A percentile compares a stretch with the other conserved stretches of the same genome.
Evolutionary conservation across 2,113 vertebrate genomes (phyloP).

Genomic region (Nettapus auritus): DNA sequence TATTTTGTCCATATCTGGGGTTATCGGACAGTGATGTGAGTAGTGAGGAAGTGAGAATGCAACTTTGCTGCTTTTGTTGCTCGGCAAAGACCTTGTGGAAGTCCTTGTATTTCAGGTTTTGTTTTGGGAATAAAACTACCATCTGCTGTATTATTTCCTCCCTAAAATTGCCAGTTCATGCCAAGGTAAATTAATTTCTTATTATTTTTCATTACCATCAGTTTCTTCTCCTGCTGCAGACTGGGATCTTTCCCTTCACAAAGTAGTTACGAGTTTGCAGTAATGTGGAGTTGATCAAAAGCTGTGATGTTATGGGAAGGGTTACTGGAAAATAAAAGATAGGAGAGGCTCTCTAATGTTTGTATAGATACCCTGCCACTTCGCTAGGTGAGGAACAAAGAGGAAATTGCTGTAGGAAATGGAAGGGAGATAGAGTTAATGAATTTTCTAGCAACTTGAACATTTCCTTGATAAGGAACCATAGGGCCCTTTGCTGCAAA

Average conservation of each 20-base stretch:
- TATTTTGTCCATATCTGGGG: background rate
- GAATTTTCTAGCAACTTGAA: background rate
- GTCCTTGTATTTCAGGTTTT: background rate
- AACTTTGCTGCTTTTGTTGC: background rate
- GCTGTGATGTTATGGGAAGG: background rate
- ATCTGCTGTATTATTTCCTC: background rate
- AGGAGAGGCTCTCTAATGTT: background rate
- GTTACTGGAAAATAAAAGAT: background rate
- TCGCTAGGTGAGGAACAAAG: background rate
- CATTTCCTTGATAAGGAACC: background rate
- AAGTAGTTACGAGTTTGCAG: background rate
- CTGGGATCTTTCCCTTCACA: background rate
- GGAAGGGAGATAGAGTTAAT: background rate
- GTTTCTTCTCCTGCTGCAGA: background rate
- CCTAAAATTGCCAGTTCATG: background rate
- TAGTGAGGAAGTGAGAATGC: background rate
- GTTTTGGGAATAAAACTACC: background rate
- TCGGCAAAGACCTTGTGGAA: background rate
- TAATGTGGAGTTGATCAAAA: background rate
- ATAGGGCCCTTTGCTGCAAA: background rate
- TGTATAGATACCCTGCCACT: background rate
- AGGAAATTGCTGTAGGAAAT: background rate
- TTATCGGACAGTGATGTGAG: background rate
- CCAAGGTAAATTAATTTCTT: background rate
- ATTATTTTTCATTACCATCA: background rate